Base-by-base conservation (phyloP, 2,113 vertebrate genomes). In the Gobius niger region DNA sequence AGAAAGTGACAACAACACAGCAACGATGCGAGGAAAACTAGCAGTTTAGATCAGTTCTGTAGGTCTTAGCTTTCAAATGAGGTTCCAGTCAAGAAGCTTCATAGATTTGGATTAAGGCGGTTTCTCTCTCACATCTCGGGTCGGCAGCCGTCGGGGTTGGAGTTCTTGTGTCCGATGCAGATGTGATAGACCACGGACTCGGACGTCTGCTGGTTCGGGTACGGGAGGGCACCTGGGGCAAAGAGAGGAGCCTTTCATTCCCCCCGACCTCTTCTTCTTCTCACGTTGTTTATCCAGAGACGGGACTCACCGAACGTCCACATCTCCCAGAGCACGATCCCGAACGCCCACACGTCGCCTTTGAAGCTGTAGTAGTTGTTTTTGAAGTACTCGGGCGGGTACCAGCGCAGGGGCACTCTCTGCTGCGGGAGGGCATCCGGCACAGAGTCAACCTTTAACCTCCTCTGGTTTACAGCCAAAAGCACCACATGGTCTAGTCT, bases 291-390 rank as follows among this genome's bases (percentile, higher is more conserved):
- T 12, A 49, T 0, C 15, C 47, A 49, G 12, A 5, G 8, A 13
- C 47, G 13, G 47, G 11, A 52, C 90, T 88, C 76, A 94, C 92
- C 92, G 72, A 93, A 93, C 5, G 78, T 90, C 73, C 92, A 87
- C 87, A 93, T 88, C 79, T 93, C 92, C 92, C 92, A 93, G 61
- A 93, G 86, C 60, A 93, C 77, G 1, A 93, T 90, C 24, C 92
- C 91, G 46, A 90, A 93, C 0, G 92, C 80, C 92, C 92, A 93
- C 47, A 93, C 88, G 2, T 93, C 92, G 16, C 91, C 90, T 19
- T 91, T 91, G 60, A 92, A 92, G 80, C 86, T 86, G 83, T 93
- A 93, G 75, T 84, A 89, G 82, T 85, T 90, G 84, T 77, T 90
- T 46, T 79, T 90, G 86, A 93, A 93, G 81, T 91, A 93, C 72